A percentile compares a stretch with the other conserved stretches of the same genome.
Conservation (phyloP, 2,797 vertebrate genomes). For the Amblyopsis hoosieri region DNA sequence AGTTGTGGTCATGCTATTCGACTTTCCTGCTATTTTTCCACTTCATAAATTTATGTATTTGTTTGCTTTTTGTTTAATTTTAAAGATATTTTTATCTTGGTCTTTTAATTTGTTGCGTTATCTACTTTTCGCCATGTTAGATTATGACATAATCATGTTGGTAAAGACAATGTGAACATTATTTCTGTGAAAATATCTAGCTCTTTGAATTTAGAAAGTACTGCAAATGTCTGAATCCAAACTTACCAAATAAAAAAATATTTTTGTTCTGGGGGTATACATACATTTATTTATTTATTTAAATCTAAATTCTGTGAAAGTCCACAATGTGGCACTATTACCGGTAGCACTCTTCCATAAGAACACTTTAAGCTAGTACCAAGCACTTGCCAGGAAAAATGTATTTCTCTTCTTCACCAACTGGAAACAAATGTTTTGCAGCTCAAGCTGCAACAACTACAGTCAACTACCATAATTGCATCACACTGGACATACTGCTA, state of each 20-base stretch:
- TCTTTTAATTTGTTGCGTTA: no score
- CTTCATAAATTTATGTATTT: conserved; percentile 6
- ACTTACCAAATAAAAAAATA: conserved; percentile 21
- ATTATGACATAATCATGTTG: conserved; percentile 6
- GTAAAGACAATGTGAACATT: conserved; percentile 26
- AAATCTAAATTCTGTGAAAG: neutral
- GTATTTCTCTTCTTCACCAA: no score
- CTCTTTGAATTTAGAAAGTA: conserved; percentile 4
- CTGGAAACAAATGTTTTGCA: no score
- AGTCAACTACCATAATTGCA: no score
- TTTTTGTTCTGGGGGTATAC: neutral
- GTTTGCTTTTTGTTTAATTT: neutral
- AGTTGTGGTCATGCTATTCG: neutral
- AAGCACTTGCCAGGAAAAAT: no score
- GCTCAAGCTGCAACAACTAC: no score
- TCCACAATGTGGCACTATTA: no score
- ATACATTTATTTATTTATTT: neutral
- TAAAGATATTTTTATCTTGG: neutral
- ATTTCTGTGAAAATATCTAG: conserved; percentile 31
- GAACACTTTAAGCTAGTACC: no score
- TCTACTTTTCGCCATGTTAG: conserved; percentile 12
- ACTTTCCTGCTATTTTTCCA: neutral
- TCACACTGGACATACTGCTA: no score
- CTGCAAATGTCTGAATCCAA: conserved; percentile 1
- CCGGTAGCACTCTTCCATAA: no score